Base-by-base conservation (phyloP, 2,113 vertebrate species). In the Nothoprocta perdicaria region DNA sequence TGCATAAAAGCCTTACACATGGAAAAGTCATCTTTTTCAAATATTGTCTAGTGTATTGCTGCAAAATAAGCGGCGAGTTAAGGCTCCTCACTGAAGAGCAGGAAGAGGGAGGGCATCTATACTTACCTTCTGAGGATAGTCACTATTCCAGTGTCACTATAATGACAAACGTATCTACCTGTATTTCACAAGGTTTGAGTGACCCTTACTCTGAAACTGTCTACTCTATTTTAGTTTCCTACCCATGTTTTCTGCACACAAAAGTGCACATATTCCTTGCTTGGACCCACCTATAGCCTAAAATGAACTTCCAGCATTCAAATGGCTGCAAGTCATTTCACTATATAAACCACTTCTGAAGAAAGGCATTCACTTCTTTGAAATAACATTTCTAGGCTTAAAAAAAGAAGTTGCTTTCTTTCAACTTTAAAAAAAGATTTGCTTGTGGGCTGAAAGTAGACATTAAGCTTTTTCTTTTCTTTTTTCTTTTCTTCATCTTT, bases 91-190 rank as follows among this genome's bases (percentile, higher is more conserved):
- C 14, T 22, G n/a, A 1, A 2, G 12, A 10, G 63, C 0, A 5
- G 78, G 74, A 60, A 22, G 12, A 27, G 21, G 7, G 40, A 68
- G n/a, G 35, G 10, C 33, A 48, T 23, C 26, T 46, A 7, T 9
- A 16, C 22, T 67, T 58, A 71, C n/a, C 43, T 78, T 13, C 17
- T 3, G 4, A 33, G 5, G 9, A n/a, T 31, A 31, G 13, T 12
- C 78, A 14, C 52, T 5, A 0, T 40, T 57, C 26, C 50, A 12
- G 12, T 55, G 38, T n/a, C 0, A 0, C 19, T 27, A 19, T 23
- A 48, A 10, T 10, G 19, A 48, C 48, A 48, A 48, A 17, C 45
- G 0, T 12, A 41, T 35, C 41, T 71, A 7, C 24, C 18, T 65
- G 31, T 26, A 38, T 55, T 63, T 85, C 78, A 48, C 33, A 41